Conservation (phyloP, 1,140 invertebrate genomes). For the Brachionus rubens region DNA sequence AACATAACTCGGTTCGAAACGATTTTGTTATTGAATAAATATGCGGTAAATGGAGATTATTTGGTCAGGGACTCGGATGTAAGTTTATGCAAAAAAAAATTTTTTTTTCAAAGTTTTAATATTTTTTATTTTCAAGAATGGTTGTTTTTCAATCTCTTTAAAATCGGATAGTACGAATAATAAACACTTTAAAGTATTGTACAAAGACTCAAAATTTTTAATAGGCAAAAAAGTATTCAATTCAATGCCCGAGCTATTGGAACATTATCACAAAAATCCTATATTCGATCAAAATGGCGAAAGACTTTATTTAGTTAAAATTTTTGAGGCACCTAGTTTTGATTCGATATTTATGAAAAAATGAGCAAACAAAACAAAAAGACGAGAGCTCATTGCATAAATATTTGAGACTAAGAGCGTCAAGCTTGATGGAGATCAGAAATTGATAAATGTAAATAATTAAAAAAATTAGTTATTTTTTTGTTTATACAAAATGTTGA, state of each 20-base stretch:
- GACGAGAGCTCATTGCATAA: too few relatives aligned
- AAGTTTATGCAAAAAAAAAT: not conserved
- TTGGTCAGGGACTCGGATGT: slow-evolving; percentile 75
- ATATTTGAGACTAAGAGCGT: too few relatives aligned
- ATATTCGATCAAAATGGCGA: slow-evolving; percentile 73
- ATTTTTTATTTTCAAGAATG: slow-evolving; percentile 70
- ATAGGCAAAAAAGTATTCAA: slow-evolving; percentile 97
- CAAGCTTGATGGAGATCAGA: too few relatives aligned
- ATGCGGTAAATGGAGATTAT: slow-evolving; percentile 94
- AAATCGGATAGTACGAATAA: slow-evolving; percentile 88
- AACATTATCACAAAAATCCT: slow-evolving; percentile 95
- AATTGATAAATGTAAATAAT: too few relatives aligned
- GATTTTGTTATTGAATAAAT: slow-evolving; percentile 85
- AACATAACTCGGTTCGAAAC: slow-evolving; percentile 87
- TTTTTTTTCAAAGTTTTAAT: not conserved
- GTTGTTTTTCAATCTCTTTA: slow-evolving; percentile 94
- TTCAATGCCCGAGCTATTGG: slow-evolving; percentile 88
- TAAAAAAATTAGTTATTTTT: too few relatives aligned
- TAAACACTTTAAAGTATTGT: slow-evolving; percentile 97
- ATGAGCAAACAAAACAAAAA: not conserved
- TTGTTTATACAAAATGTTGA: too few relatives aligned
- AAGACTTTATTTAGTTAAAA: slow-evolving; percentile 57
- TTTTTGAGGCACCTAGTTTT: slow-evolving; percentile 50
- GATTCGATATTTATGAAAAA: slow-evolving; percentile 19
- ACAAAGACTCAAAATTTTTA: slow-evolving; percentile 85